These are phyloP conservation scores for Hyla sarda DNA, from an alignment of 2,113 vertebrate species.

Conservation along the genomic window DNA sequence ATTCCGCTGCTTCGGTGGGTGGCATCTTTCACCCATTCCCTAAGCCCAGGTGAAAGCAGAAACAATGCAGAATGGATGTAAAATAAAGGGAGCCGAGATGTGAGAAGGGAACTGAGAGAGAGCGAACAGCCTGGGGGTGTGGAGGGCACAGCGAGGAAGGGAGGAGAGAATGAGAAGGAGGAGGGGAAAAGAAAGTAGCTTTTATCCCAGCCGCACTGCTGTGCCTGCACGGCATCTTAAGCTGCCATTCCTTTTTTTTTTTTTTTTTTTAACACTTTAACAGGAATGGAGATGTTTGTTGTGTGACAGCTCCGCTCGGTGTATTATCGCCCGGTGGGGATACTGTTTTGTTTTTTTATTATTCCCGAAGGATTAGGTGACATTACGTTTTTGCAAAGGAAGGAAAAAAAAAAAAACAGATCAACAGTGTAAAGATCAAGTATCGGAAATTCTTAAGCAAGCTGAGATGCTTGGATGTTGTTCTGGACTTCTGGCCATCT, in stretches of 20 bases:
- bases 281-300: neutral
- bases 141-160: constrained; percentile 41
- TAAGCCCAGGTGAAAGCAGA: constrained; percentile 33
- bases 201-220: constrained; percentile 59
- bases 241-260: constrained; percentile 34
- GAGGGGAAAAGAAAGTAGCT: constrained; percentile 54
- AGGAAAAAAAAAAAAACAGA: neutral
- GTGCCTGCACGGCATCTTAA: constrained; percentile 56
- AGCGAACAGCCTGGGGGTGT: constrained; percentile 42
- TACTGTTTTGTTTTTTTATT: neutral
- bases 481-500: neutral
- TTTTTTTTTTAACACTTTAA: constrained; percentile 49
- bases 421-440: neutral
- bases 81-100: constrained; percentile 29
- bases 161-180: constrained; percentile 46
- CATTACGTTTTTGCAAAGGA: neutral
- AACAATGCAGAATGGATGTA: constrained; percentile 44
- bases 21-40: constrained; percentile 43
- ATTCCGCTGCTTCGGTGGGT: constrained; percentile 23
- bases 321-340: neutral
- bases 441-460: neutral
- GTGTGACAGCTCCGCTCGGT: neutral
- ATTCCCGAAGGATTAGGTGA: neutral
- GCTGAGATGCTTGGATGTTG: neutral
- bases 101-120: constrained; percentile 38